Evolutionary conservation across 2,888 invertebrate genomes (phyloP), one percentile per base, ranked within the genome.

Genomic region (Aelia acuminata): DNA sequence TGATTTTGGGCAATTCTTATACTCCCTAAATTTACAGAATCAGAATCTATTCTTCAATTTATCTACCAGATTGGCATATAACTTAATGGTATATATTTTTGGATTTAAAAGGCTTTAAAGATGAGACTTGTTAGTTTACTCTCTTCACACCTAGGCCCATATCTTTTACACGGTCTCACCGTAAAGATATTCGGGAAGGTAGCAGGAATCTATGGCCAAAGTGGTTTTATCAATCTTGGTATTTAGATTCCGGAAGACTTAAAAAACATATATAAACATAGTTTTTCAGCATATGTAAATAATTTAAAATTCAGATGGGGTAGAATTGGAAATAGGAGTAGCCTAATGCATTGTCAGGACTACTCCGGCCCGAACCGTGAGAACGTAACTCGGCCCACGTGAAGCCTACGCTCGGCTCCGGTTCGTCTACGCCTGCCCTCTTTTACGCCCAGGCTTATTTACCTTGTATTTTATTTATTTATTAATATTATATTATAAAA

Each of bases 331-430:
- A 70, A 35, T 70, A 70, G 63, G 63, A 70, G 63, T 70, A 70
- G 63, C 63, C 63, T 70, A 70, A 70, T 70, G 63, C 63, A 70
- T 70, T 70, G 63, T 70, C 18, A 70, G 63, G 63, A 70, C 22
- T 70, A 20, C 35, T 8, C 7, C 3, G 15, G 15, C 5, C 31
- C 31, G 3, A 70, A 70, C 31, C 63, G 63, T 70, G 63, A 70
- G 63, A 70, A 70, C 31, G 18, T 18, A 35, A 31, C 35, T 18
- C 63, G 18, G 8, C 63, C 63, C 63, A 70, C 63, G 35, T 70
- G 31, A 35, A 18, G 35, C 63, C 63, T 35, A 70, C 63, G 63
- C 63, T 31, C 35, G 22, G 7, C 63, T 15, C 35, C 15, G 13
- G 35, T 70, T 0, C 1, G 57, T 57, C 63, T 35, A 13, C 8